These are phyloP conservation scores for Phaethon lepturus DNA, from an alignment of 2,113 vertebrate species.

Conservation along the genomic window DNA sequence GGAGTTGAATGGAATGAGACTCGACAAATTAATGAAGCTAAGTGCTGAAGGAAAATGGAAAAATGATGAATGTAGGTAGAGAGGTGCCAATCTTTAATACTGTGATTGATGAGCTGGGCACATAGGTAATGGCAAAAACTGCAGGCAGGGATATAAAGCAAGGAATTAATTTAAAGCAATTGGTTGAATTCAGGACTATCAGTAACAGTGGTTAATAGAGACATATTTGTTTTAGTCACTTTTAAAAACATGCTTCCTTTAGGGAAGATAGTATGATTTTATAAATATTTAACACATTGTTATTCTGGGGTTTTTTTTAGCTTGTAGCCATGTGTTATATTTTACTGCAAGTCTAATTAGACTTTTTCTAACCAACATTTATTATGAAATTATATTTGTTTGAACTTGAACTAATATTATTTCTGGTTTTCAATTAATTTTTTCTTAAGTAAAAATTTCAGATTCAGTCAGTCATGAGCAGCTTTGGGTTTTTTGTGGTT, in stretches of 20 bases:
- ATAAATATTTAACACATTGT: neutral
- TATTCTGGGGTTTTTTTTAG: neutral
- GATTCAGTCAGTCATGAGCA: neutral
- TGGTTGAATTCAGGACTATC: neutral
- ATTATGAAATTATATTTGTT: neutral
- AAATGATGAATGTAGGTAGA: conserved; percentile 40
- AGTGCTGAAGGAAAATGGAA: conserved; percentile 47
- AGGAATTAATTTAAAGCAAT: neutral
- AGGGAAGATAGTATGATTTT: neutral
- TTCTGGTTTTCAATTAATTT: neutral
- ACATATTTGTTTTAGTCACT: neutral
- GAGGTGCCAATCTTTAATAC: conserved; percentile 22
- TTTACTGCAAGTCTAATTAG: neutral
- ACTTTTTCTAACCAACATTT: neutral
- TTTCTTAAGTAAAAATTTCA: neutral
- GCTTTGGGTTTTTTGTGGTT: neutral
- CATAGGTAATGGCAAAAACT: neutral
- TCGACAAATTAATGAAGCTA: conserved; percentile 65
- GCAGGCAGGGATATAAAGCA: neutral
- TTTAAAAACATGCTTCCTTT: neutral
- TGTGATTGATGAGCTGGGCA: neutral
- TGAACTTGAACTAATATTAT: neutral
- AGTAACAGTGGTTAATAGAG: neutral
- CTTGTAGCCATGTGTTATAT: neutral
- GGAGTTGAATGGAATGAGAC: conserved; percentile 39